These are phyloP conservation scores for Agelastica alni DNA, from an alignment of 2,888 invertebrate species.

Conservation along the genomic window DNA sequence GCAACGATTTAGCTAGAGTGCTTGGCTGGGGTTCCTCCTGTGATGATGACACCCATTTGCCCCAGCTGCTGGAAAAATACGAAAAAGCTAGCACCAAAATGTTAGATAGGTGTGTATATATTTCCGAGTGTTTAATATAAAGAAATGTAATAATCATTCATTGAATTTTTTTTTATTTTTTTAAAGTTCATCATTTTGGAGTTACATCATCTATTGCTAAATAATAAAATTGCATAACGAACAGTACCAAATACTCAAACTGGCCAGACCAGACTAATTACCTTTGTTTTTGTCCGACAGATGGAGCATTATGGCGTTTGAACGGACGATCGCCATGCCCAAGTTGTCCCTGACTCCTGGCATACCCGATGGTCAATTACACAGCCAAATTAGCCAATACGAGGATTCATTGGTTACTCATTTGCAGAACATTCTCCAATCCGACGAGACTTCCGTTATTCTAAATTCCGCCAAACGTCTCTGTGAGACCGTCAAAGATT, in stretches of 20 bases:
- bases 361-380: conserved; percentile 55
- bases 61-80: conserved; percentile 88
- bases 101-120: conserved; percentile 80
- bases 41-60: conserved; percentile 92
- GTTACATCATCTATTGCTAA: too few species aligned
- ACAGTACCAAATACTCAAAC: too few species aligned
- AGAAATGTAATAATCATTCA: too few species aligned
- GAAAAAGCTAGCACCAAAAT: conserved; percentile 97
- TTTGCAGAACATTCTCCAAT: conserved; percentile 83
- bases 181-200: too few species aligned
- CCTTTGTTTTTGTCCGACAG: too few species aligned
- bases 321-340: conserved; percentile 70
- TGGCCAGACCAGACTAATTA: too few species aligned
- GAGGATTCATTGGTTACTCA: conserved; percentile 79
- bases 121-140: too few species aligned
- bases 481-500: conserved; percentile 79
- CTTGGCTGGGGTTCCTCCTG: conserved; percentile 96
- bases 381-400: conserved; percentile 69
- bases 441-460: conserved; percentile 74
- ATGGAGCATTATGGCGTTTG: conserved; percentile 96
- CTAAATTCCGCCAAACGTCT: conserved; percentile 72
- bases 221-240: too few species aligned
- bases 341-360: conserved; percentile 59
- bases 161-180: too few species aligned
- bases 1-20: conserved; percentile 94